Base-by-base conservation (phyloP, 2,888 invertebrate genomes). In the Endotricha flammealis region DNA sequence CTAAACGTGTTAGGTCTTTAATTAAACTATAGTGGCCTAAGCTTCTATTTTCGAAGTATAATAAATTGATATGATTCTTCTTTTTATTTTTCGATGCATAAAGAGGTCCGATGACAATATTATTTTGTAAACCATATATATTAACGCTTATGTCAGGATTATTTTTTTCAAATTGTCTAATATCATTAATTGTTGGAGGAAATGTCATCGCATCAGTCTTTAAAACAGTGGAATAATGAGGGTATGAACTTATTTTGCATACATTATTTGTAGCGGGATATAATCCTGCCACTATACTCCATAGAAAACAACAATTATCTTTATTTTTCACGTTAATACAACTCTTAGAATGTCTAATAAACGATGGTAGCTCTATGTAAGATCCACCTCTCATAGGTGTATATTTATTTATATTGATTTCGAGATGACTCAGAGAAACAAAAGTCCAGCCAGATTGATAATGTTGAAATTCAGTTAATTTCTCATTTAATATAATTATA, bases 11-110 rank as follows among this genome's bases (percentile, higher is more conserved):
- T 1, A 51, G 35, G 23, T 48, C 35, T 42, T 48, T 48, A n/a
- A 48, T 46, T 17, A 42, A 36, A 32, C 49, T 46, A 28, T 46
- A 49, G 29, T 49, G 46, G 8, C 32, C 39, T 12, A 17, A 42
- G 20, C 12, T 20, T 8, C 35, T 10, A 11, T 32, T 12, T 29
- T 48, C 43, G 13, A 45, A 13, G 24, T 41, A 48, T 22, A 48
- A 37, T 22, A 51, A 43, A 36, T 51, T 46, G 1, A 48, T 8
- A 23, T 47, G 47, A 13, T 39, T 44, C 5, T 11, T 3, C 36
- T 41, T 46, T 31, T 33, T 41, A 1, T 1, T 12, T 10, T 28
- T 39, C 1, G 36, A 37, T 5, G 38, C 4, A 36, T 44, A 49
- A 17, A 49, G 16, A 9, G 49, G 49, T 1, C 49, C 46, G 32